Evolutionary conservation across 2,888 invertebrate species (phyloP).

Genomic region (Lasioglossum marginatum): DNA sequence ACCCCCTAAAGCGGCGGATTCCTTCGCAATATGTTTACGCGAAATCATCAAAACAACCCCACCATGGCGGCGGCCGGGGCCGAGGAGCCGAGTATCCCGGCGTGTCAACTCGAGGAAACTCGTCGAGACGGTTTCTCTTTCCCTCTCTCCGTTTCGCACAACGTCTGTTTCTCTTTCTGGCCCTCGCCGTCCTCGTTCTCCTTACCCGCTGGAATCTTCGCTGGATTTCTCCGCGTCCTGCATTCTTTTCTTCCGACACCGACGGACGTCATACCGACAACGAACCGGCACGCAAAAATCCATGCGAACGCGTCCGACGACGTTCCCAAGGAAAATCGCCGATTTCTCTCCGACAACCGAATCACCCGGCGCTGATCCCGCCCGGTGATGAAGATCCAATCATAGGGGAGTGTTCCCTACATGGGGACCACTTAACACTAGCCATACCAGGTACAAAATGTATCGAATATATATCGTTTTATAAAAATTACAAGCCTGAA

Average conservation of each 20-base stretch:
- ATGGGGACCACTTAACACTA: no score
- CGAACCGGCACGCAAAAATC: not conserved
- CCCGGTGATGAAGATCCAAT: no score
- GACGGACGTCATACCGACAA: constrained; percentile 34
- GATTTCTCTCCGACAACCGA: not conserved
- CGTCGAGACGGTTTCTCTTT: constrained; percentile 43
- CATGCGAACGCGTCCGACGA: not conserved
- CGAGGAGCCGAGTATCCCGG: constrained; percentile 8
- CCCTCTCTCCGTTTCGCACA: not conserved
- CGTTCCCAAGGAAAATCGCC: not conserved
- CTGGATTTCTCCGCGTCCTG: constrained; percentile 48
- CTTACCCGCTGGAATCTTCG: constrained; percentile 50
- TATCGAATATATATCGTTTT: no score
- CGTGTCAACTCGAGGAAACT: constrained; percentile 36
- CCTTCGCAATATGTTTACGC: constrained; percentile 69
- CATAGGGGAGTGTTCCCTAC: not conserved
- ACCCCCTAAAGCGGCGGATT: constrained; percentile 58
- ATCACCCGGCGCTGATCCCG: not conserved
- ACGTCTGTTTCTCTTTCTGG: constrained; percentile 26
- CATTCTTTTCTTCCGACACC: constrained; percentile 41
- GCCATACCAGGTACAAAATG: no score
- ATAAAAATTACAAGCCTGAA: no score
- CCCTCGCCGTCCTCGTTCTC: constrained; percentile 51
- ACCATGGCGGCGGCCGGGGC: constrained; percentile 23
- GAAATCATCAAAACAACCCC: constrained; percentile 73